Percentiles rank a stretch among this genome's conserved stretches.
Evolutionary conservation across 2,797 vertebrate species (phyloP).

Genomic region (Scleropages formosus): DNA sequence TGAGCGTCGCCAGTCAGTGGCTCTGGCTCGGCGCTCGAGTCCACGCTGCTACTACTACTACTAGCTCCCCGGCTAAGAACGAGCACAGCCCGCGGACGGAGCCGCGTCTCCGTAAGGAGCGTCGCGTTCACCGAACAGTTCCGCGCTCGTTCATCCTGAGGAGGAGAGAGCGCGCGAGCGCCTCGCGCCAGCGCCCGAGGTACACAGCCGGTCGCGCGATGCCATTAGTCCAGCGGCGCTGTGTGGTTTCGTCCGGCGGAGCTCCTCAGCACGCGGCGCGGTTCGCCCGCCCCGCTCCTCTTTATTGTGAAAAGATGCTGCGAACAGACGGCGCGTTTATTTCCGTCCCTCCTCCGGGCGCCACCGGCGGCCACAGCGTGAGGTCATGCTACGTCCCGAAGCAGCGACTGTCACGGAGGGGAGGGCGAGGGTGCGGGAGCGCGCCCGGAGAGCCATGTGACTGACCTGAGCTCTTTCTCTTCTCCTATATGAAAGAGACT

Average conservation of each 20-base stretch:
- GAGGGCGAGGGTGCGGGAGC: slow-evolving; percentile 43
- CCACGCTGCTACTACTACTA: not conserved
- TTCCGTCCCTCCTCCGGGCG: slow-evolving; percentile 20
- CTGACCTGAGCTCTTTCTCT: slow-evolving; percentile 14
- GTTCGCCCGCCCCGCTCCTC: not conserved
- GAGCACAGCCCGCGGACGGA: slow-evolving; percentile 1
- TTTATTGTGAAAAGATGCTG: slow-evolving; percentile 4
- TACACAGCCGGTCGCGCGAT: slow-evolving; percentile 48
- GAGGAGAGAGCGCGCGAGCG: slow-evolving; percentile 46
- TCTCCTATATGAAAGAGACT: not conserved
- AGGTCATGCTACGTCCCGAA: slow-evolving; percentile 28
- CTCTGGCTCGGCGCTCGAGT: no score
- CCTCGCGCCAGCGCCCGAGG: slow-evolving; percentile 50
- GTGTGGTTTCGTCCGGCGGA: not conserved
- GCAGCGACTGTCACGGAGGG: slow-evolving; percentile 43
- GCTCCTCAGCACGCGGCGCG: slow-evolving; percentile 9
- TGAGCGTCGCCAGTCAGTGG: slow-evolving; percentile 1
- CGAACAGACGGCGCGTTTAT: not conserved
- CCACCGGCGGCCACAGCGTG: slow-evolving; percentile 26
- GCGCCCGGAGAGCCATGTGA: slow-evolving; percentile 63
- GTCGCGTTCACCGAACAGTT: not conserved
- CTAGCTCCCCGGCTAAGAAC: slow-evolving; percentile 1
- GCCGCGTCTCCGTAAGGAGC: slow-evolving; percentile 1
- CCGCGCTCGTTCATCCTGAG: no score
- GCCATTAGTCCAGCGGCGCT: slow-evolving; percentile 30